These are phyloP conservation scores for Tragelaphus strepsiceros DNA, from an alignment of 2,113 vertebrate species.

Conservation along the genomic window DNA sequence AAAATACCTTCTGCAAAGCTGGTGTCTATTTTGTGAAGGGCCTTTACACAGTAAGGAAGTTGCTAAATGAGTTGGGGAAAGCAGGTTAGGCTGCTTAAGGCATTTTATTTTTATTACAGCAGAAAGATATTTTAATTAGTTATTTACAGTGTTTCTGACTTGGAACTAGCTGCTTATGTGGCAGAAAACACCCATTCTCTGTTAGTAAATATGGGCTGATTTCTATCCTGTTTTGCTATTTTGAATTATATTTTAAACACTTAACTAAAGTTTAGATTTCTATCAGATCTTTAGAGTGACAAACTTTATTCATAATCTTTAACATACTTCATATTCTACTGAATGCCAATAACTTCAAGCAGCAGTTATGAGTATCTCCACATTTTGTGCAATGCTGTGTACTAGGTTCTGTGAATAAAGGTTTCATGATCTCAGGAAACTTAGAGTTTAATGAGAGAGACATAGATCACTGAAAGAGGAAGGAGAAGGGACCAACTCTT, in stretches of 20 bases:
- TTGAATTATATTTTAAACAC: slow-evolving; percentile 43
- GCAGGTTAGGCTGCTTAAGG: slow-evolving; percentile 46
- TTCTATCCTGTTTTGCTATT: slow-evolving; percentile 42
- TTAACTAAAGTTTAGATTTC: slow-evolving; percentile 53
- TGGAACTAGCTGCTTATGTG: slow-evolving; percentile 35
- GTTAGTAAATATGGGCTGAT: slow-evolving; percentile 29
- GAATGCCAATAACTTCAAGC: background rate
- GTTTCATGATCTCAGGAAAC: background rate
- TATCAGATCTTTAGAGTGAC: slow-evolving; percentile 19
- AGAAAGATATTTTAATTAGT: slow-evolving; percentile 68
- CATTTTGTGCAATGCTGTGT: background rate
- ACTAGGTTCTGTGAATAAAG: background rate
- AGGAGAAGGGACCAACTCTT: background rate
- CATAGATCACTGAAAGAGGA: background rate
- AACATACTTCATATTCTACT: slow-evolving; percentile 16
- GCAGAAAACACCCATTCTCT: slow-evolving; percentile 23
- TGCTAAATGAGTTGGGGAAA: slow-evolving; percentile 61
- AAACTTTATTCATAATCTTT: slow-evolving; percentile 24
- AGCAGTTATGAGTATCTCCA: background rate
- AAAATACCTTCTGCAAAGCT: slow-evolving; percentile 68
- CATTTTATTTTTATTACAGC: slow-evolving; percentile 63
- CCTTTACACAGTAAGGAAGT: slow-evolving; percentile 49
- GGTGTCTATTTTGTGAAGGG: slow-evolving; percentile 49
- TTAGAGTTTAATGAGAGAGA: background rate
- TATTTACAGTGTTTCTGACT: slow-evolving; percentile 65